These are phyloP conservation scores for Bursaphelenchus okinawaensis DNA, from an alignment of 2,888 invertebrate genomes.

Conservation along the genomic window DNA sequence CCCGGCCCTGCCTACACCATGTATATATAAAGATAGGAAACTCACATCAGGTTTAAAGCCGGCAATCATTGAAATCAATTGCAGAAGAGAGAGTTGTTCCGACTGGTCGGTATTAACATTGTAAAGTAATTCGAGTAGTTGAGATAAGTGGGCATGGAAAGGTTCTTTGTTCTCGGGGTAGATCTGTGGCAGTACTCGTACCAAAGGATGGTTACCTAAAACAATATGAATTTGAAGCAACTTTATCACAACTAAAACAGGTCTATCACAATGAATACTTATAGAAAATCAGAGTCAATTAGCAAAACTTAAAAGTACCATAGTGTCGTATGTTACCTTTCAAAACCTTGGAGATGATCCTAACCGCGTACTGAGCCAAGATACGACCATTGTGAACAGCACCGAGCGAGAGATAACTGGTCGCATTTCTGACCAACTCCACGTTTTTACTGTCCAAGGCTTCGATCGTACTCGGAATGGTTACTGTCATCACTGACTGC, in stretches of 20 bases:
- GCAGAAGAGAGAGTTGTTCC: conserved; percentile 77
- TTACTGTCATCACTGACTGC: conserved; percentile 73
- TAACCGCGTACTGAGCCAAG: conserved; percentile 78
- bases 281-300: no score
- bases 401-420: conserved; percentile 82
- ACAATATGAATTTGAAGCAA: conserved; percentile 3
- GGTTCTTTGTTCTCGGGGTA: conserved; percentile 81
- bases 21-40: conserved; percentile 28
- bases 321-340: no score
- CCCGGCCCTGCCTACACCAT: no score
- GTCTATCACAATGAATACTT: conserved; percentile 22
- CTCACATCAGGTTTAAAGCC: conserved; percentile 72
- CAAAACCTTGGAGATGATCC: conserved; percentile 82
- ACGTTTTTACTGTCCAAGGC: conserved; percentile 83
- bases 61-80: conserved; percentile 76
- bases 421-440: conserved; percentile 81
- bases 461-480: conserved; percentile 76
- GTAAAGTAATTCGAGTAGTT: conserved; percentile 65
- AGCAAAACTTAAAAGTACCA: no score
- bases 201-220: conserved; percentile 78
- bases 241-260: conserved; percentile 2
- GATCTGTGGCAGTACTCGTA: conserved; percentile 80
- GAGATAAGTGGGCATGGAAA: conserved; percentile 76
- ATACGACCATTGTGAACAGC: conserved; percentile 82
- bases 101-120: conserved; percentile 70